Percentiles rank a stretch among this genome's conserved stretches.
phyloP scores from a whole-genome alignment of 23 tunicate species.

The Botrylloides violaceus region DNA sequence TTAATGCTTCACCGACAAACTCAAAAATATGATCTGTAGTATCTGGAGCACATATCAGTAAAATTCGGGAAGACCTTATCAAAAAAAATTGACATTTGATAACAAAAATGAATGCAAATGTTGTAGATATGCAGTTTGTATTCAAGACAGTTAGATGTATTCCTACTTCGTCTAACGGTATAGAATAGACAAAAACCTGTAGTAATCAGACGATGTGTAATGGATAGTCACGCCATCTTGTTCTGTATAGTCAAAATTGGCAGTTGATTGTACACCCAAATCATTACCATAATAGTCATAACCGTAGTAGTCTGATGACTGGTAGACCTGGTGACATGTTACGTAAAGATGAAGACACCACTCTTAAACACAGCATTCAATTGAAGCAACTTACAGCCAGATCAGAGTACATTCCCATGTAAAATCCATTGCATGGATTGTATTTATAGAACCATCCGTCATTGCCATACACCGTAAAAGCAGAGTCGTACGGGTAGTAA shows the following conservation, averaged over 20 bases:
- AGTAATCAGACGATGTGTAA: slow-evolving; percentile 21
- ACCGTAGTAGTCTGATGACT: too few species aligned
- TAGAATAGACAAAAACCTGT: too few species aligned
- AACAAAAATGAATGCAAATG: too few species aligned
- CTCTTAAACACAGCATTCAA: too few species aligned
- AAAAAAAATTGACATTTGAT: too few species aligned
- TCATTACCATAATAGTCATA: too few species aligned
- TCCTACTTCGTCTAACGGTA: too few species aligned
- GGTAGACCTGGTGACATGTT: too few species aligned
- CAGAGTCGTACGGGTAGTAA: not conserved
- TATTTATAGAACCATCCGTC: slow-evolving; percentile 40
- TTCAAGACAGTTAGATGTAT: too few species aligned
- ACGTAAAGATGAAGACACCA: too few species aligned
- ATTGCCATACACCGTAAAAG: not conserved
- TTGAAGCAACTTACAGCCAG: slow-evolving; percentile 54
- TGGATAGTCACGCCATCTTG: slow-evolving; percentile 28
- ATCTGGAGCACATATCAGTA: slow-evolving; percentile 20
- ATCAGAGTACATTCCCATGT: slow-evolving; percentile 15
- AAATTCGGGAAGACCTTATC: slow-evolving; percentile 24
- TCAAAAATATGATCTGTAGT: slow-evolving; percentile 24
- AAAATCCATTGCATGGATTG: slow-evolving; percentile 67
- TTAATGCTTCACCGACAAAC: slow-evolving; percentile 52
- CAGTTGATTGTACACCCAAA: slow-evolving; percentile 55
- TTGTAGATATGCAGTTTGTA: too few species aligned
- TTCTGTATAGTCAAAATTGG: slow-evolving; percentile 29